These are phyloP conservation scores for Bryconaethiops microstoma DNA, from an alignment of 2,797 vertebrate genomes.

Conservation along the genomic window DNA sequence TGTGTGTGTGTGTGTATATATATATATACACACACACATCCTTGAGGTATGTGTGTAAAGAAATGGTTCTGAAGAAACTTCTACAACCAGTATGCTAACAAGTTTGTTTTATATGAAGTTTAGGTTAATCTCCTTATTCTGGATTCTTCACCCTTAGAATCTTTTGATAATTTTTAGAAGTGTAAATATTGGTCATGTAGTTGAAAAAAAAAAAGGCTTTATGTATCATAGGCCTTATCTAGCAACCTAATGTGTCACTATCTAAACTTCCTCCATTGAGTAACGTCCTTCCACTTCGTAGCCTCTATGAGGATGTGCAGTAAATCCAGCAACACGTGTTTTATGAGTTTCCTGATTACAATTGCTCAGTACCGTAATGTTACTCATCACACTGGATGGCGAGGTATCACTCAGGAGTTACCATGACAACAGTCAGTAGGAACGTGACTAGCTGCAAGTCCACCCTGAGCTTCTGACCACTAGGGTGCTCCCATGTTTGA, in stretches of 20 bases:
- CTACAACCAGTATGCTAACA: not conserved
- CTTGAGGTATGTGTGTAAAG: too few species aligned
- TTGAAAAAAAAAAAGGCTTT: not conserved
- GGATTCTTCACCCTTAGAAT: too few species aligned
- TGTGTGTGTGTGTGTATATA: too few species aligned
- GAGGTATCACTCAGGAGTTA: slow-evolving; percentile 33
- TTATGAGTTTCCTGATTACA: slow-evolving; percentile 6
- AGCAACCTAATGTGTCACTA: not conserved
- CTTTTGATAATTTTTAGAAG: too few species aligned
- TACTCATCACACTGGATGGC: not conserved
- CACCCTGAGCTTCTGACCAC: slow-evolving; percentile 31
- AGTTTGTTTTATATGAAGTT: not conserved
- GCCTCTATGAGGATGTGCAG: not conserved
- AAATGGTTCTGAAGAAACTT: not conserved
- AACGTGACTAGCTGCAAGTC: slow-evolving; percentile 27
- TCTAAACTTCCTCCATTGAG: slow-evolving; percentile 1
- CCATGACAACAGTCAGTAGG: slow-evolving; percentile 37
- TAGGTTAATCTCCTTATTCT: not conserved
- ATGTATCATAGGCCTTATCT: not conserved
- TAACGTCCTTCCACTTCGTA: not conserved
- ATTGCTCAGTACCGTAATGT: not conserved
- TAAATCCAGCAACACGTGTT: not conserved
- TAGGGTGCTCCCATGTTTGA: slow-evolving; percentile 11
- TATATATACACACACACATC: too few species aligned
- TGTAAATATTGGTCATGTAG: not conserved